phyloP scores from a whole-genome alignment of 2,888 invertebrate genomes.

The Eristalis tenax region DNA sequence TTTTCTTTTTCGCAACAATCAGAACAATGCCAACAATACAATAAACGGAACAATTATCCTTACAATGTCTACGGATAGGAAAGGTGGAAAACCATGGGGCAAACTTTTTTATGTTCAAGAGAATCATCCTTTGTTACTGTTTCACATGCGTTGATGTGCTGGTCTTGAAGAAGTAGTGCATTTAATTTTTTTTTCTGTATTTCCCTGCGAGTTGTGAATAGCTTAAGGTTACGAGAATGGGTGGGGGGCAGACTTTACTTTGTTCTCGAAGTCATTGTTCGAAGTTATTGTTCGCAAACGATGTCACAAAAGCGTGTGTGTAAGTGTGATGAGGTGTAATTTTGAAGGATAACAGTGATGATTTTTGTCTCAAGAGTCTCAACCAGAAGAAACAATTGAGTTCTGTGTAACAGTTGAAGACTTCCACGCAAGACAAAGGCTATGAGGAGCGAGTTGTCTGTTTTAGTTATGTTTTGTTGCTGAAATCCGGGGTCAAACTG shows the following conservation, averaged over 20 bases:
- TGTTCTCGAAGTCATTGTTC: slow-evolving; percentile 63
- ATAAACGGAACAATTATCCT: slow-evolving; percentile 64
- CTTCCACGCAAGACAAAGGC: background rate
- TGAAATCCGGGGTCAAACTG: background rate
- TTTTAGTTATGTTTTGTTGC: background rate
- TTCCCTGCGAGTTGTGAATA: slow-evolving; percentile 20
- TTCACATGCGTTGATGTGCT: background rate
- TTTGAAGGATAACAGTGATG: slow-evolving; percentile 25
- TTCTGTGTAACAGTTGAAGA: slow-evolving; percentile 14
- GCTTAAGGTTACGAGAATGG: slow-evolving; percentile 22
- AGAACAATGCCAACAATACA: slow-evolving; percentile 47
- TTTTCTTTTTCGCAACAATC: slow-evolving; percentile 2
- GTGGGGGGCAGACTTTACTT: slow-evolving; percentile 57
- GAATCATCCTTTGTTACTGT: background rate
- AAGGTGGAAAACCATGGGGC: slow-evolving; percentile 12
- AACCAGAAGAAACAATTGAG: slow-evolving; percentile 16
- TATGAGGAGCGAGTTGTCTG: background rate
- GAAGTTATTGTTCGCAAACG: slow-evolving; percentile 56
- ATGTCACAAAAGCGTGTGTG: slow-evolving; percentile 8
- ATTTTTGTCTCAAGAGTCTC: slow-evolving; percentile 47
- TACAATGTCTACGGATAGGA: slow-evolving; percentile 27
- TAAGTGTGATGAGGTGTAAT: background rate
- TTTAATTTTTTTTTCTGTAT: background rate
- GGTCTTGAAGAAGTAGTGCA: slow-evolving; percentile 10
- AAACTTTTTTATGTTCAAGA: background rate